Conservation (phyloP, 2,888 invertebrate genomes). For the Lithophane ornitopus region DNA sequence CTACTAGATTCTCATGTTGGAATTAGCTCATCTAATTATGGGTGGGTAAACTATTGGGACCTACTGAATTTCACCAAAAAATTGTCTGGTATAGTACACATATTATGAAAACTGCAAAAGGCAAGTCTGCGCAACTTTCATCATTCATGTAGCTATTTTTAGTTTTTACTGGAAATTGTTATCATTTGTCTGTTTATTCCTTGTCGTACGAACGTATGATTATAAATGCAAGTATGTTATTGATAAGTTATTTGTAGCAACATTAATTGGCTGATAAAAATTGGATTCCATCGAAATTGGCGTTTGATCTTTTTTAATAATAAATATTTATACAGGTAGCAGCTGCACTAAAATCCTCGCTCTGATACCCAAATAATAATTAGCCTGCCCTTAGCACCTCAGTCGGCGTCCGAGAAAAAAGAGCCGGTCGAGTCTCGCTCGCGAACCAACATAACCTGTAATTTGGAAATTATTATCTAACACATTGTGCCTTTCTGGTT, state of each 20-base stretch:
- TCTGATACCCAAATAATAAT: slow-evolving; percentile 90
- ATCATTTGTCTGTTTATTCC: slow-evolving; percentile 40
- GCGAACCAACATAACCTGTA: slow-evolving; percentile 90
- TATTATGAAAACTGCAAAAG: no score
- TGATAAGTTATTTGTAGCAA: slow-evolving; percentile 63
- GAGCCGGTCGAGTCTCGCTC: slow-evolving; percentile 84
- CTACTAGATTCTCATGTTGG: neutral
- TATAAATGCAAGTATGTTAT: slow-evolving; percentile 35
- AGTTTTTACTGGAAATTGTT: neutral
- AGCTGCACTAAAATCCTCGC: slow-evolving; percentile 89
- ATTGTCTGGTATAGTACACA: neutral
- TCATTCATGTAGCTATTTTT: neutral
- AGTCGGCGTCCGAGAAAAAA: slow-evolving; percentile 87
- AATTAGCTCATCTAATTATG: neutral
- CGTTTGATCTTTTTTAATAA: slow-evolving; percentile 88
- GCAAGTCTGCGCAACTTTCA: neutral
- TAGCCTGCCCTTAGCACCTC: slow-evolving; percentile 91
- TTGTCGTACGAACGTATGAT: slow-evolving; percentile 31
- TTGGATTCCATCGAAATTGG: slow-evolving; percentile 87
- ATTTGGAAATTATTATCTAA: slow-evolving; percentile 91
- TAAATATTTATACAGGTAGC: slow-evolving; percentile 91
- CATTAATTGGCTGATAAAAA: slow-evolving; percentile 78
- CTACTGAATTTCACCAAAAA: neutral
- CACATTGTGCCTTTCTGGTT: slow-evolving; percentile 91
- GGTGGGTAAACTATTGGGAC: neutral